Base-by-base conservation (phyloP, 2,888 invertebrate species). In the Maniola hyperantus region DNA sequence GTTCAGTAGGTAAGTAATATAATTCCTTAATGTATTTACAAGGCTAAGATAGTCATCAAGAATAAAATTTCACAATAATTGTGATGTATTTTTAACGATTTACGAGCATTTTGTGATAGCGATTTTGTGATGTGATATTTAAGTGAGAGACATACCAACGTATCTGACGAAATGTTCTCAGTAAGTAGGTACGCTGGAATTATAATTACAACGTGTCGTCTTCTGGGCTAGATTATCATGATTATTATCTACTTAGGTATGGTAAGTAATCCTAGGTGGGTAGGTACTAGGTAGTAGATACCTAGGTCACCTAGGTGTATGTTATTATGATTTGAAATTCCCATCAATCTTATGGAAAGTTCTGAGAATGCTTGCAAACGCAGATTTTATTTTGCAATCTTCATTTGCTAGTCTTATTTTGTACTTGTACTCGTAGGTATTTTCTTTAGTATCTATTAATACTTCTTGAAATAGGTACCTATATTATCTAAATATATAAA, bases 131-230 rank as follows among this genome's bases (percentile, higher is more conserved):
- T 46, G n/a, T 48, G 34, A 48, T 34, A 57, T 5, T 8, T 55
- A 55, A n/a, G n/a, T 2, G 46, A 8, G 33, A 15, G 8, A 46
- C 44, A 4, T 26, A 15, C 26, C 26, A 34, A 13, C 8, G 10
- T 42, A 42, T 48, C 60, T 60, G 33, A 60, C 34, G 60, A 60
- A 60, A 60, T 34, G 33, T 34, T 48, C 48, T 48, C 34, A 18
- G 33, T 33, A 36, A 36, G 36, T 36, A n/a, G n/a, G 36, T 39
- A 48, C 18, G 44, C 26, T 33, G 33, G 36, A 20, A 51, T 34
- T n/a, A 39, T 50, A 60, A 60, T 60, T 60, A 60, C 34, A 34
- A 50, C 15, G 15, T 26, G 60, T 50, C 34, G 36, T 4, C 15
- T 44, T 44, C 42, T 20, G 6, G 0, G 42, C n/a, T 36, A 36